A percentile compares a stretch with the other conserved stretches of the same genome.
Conservation (phyloP, 2,113 vertebrate species). For the Pterocles gutturalis region DNA sequence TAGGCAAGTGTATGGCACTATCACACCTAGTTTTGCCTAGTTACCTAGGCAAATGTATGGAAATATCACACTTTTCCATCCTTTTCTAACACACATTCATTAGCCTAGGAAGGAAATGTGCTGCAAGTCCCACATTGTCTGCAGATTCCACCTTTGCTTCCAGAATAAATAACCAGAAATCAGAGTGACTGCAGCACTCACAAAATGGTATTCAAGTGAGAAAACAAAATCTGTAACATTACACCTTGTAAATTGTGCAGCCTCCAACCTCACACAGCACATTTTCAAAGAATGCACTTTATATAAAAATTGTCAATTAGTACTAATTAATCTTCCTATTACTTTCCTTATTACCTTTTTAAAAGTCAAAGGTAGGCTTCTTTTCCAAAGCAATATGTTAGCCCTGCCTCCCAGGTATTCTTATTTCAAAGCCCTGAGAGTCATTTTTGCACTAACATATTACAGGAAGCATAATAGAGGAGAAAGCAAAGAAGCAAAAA, state of each 20-base stretch:
- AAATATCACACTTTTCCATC: neutral
- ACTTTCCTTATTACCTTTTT: neutral
- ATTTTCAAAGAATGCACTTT: neutral
- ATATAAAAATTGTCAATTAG: slow-evolving; percentile 30
- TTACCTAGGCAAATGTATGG: neutral
- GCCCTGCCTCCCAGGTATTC: neutral
- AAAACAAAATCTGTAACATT: slow-evolving; percentile 4
- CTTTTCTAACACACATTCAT: neutral
- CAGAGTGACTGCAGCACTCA: neutral
- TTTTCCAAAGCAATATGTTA: neutral
- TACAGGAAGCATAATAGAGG: neutral
- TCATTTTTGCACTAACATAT: slow-evolving; percentile 19
- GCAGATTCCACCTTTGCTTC: neutral
- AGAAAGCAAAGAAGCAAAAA: slow-evolving; percentile 16
- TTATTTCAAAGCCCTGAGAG: neutral
- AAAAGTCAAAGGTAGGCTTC: neutral
- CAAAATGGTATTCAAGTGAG: neutral
- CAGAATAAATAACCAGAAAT: neutral
- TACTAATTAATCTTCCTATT: slow-evolving; percentile 28
- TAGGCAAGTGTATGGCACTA: neutral
- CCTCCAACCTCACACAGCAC: neutral
- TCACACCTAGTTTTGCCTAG: no score
- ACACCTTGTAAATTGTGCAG: neutral
- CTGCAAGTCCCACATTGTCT: neutral
- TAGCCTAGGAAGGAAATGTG: neutral